A percentile compares a stretch with the other conserved stretches of the same genome.
Evolutionary conservation across 2,797 vertebrate genomes (phyloP).

Genomic region (Anguilla obscura): DNA sequence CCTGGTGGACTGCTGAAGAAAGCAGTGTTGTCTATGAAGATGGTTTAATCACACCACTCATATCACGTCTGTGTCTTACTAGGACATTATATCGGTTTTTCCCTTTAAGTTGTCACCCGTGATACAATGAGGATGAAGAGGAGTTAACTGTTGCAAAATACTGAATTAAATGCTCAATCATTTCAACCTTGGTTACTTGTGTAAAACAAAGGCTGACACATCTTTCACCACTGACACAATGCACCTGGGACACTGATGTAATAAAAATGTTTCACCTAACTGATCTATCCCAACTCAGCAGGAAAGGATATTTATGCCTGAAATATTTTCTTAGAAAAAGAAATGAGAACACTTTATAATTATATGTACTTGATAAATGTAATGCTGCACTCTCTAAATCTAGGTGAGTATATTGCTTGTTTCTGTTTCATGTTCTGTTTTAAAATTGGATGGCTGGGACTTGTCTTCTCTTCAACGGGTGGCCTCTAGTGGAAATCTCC

Average conservation of each 20-base stretch:
- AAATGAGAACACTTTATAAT: constrained; percentile 19
- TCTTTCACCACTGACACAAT: constrained; percentile 6
- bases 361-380: not conserved
- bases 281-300: constrained; percentile 36
- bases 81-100: too few species aligned
- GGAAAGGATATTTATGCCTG: constrained; percentile 13
- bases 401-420: not conserved
- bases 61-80: not conserved
- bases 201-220: constrained; percentile 43
- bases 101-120: not conserved
- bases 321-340: constrained; percentile 13
- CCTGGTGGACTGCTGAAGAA: not conserved
- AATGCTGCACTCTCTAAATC: not conserved
- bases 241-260: constrained; percentile 29
- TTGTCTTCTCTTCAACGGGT: constrained; percentile 2
- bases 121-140: not conserved
- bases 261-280: constrained; percentile 37
- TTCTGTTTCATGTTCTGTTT: constrained; percentile 23
- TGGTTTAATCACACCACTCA: not conserved
- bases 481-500: constrained; percentile 22
- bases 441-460: constrained; percentile 10
- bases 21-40: not conserved
- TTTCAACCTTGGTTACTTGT: constrained; percentile 37
- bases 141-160: constrained; percentile 13
- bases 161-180: constrained; percentile 36